These are phyloP conservation scores for Micromussa lordhowensis DNA, from an alignment of 92 coral and sea anemone species.

Conservation along the genomic window DNA sequence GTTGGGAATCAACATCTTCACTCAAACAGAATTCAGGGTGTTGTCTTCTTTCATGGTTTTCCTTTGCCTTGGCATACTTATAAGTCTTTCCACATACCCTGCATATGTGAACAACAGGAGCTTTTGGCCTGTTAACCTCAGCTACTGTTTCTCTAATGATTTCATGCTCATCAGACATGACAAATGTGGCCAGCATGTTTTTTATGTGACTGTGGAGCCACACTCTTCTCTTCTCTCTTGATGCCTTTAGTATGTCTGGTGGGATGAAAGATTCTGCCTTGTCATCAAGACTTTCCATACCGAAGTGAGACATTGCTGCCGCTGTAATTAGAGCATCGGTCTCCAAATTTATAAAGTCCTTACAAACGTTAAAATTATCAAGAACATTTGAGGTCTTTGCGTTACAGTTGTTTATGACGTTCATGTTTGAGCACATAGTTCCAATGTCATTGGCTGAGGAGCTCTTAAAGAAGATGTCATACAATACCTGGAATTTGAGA, in stretches of 20 bases:
- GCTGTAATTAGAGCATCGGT: constrained; percentile 71
- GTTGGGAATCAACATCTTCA: too few species aligned
- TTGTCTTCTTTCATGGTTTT: too few species aligned
- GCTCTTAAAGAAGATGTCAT: constrained; percentile 36
- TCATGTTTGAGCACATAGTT: constrained; percentile 63
- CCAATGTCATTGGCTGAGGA: constrained; percentile 67
- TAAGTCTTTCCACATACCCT: constrained; percentile 61
- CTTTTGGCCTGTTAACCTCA: constrained; percentile 18
- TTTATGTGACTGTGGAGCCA: constrained; percentile 72
- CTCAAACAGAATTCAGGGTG: too few species aligned
- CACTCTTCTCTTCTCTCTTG: constrained; percentile 30
- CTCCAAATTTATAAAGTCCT: constrained; percentile 61
- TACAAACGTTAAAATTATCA: constrained; percentile 62
- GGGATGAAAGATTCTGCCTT: constrained; percentile 26
- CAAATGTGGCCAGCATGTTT: constrained; percentile 47
- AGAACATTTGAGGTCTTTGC: constrained; percentile 65
- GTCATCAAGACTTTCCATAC: constrained; percentile 37
- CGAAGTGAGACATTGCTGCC: constrained; percentile 63
- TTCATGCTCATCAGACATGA: constrained; percentile 48
- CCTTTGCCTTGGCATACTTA: constrained; percentile 57
- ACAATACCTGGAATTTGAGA: constrained; percentile 39
- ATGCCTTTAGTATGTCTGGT: constrained; percentile 10
- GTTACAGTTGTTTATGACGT: constrained; percentile 54
- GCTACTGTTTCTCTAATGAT: constrained; percentile 25
- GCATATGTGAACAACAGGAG: constrained; percentile 15